Evolutionary conservation across 2,797 vertebrate species (phyloP), one percentile per base, ranked within the genome.

Genomic region (Stomatorhinus walkeri): DNA sequence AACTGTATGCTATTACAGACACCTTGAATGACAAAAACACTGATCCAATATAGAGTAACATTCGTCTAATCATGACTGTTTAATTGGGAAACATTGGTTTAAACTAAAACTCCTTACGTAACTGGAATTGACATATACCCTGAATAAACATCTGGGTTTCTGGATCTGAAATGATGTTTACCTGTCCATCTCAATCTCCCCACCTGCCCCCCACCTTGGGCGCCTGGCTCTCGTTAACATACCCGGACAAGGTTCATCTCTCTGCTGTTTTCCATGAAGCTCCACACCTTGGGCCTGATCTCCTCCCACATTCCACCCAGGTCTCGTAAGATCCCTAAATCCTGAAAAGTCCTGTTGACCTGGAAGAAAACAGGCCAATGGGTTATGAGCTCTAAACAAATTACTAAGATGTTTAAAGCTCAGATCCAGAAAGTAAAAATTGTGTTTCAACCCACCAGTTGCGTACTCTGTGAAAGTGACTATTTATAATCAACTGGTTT

Each of bases 331-430:
- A 99, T 96, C 87, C 96, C 96, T 1, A 99, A 93, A 90, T 99
- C 97, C 94, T 99, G 97, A 93, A 99, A 99, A 1, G 98, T 99
- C 92, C 96, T 96, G 93, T 99, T 99, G 90, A 98, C 97, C 98
- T 99, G 91, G 87, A 86, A 87, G 36, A 84, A 14, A 36, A 14
- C 87, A 1, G 14, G 90, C 14, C 28, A 87, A 43, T 19, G 10
- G 32, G 52, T 87, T 59, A 32, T 43, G 14, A n/a, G 9, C 6
- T 32, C 68, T 72, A 32, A 36, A 36, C 10, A 24, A 72, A 72
- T 28, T 64, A 64, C 7, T 64, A 22, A 64, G 22, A 64, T 9
- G 9, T 64, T 24, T 24, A 24, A 64, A 28, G 59, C 28, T 64
- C 59, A 64, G 24, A 8, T 28, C 22, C 22, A 64, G 59, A 28